Conservation (phyloP, 2,797 vertebrate species). For the Sebastes aleutianus region DNA sequence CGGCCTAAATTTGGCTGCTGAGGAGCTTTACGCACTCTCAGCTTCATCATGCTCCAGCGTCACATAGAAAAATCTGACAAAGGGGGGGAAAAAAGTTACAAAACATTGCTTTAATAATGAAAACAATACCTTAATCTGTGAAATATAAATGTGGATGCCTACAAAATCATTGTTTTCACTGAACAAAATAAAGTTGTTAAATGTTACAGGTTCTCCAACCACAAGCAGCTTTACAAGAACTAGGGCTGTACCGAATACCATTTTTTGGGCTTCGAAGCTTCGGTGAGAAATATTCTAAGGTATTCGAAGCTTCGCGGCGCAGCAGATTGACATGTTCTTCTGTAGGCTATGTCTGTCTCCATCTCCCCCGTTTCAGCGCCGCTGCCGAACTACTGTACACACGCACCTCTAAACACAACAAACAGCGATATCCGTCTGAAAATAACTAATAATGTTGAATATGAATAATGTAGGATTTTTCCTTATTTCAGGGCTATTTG, state of each 20-base stretch:
- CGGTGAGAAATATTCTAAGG: too few species aligned
- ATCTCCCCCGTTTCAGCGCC: too few species aligned
- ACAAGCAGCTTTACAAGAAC: not conserved
- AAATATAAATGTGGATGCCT: not conserved
- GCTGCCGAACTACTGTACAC: too few species aligned
- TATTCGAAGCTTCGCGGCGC: too few species aligned
- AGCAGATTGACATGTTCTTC: too few species aligned
- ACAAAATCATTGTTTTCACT: not conserved
- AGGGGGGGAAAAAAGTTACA: not conserved
- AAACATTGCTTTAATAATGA: not conserved
- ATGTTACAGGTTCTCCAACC: not conserved
- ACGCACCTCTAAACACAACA: too few species aligned
- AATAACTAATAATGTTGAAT: too few species aligned
- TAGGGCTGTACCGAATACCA: not conserved
- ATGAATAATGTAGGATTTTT: too few species aligned
- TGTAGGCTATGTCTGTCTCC: too few species aligned
- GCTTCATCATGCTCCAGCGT: conserved; percentile 92
- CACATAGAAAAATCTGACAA: conserved; percentile 88
- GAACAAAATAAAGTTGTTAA: not conserved
- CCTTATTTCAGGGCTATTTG: too few species aligned
- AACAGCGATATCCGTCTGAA: too few species aligned
- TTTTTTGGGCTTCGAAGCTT: too few species aligned
- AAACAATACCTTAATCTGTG: not conserved
- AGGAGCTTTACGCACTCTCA: conserved; percentile 97
- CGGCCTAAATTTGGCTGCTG: conserved; percentile 88